A percentile compares a stretch with the other conserved stretches of the same genome.
Conservation (phyloP, 2,888 invertebrate species). For the Pseudanteris insignis region DNA sequence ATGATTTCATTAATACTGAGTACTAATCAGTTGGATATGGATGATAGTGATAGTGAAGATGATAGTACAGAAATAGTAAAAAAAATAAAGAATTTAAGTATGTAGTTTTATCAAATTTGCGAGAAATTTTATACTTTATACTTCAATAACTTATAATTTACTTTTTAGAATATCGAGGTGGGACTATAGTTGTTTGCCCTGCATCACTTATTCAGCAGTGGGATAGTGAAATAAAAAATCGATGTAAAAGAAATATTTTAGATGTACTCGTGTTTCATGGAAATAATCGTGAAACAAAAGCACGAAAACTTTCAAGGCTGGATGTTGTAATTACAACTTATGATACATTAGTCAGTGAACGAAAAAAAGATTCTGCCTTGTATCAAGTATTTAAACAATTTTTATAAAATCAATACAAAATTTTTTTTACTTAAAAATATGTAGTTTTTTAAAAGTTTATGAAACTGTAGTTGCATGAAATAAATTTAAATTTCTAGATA, state of each 20-base stretch:
- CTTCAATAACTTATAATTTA: background rate
- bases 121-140: background rate
- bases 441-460: too few relatives aligned
- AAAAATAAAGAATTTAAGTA: slow-evolving; percentile 18
- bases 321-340: slow-evolving; percentile 94
- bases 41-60: slow-evolving; percentile 38
- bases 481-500: slow-evolving; percentile 71
- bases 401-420: too few relatives aligned
- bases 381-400: slow-evolving; percentile 29
- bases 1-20: slow-evolving; percentile 79
- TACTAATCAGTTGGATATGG: slow-evolving; percentile 57
- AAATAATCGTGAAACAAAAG: slow-evolving; percentile 72
- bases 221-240: slow-evolving; percentile 79
- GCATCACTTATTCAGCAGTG: slow-evolving; percentile 92
- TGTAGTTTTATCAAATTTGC: slow-evolving; percentile 1
- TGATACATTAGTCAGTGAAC: slow-evolving; percentile 75
- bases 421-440: too few relatives aligned
- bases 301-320: slow-evolving; percentile 70
- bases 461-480: too few relatives aligned
- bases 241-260: slow-evolving; percentile 72
- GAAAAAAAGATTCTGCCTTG: slow-evolving; percentile 56
- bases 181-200: slow-evolving; percentile 91
- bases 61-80: slow-evolving; percentile 6
- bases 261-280: slow-evolving; percentile 82
- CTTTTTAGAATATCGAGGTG: slow-evolving; percentile 68